Conservation (phyloP, 2,888 invertebrate species). For the Aquatica leii region DNA sequence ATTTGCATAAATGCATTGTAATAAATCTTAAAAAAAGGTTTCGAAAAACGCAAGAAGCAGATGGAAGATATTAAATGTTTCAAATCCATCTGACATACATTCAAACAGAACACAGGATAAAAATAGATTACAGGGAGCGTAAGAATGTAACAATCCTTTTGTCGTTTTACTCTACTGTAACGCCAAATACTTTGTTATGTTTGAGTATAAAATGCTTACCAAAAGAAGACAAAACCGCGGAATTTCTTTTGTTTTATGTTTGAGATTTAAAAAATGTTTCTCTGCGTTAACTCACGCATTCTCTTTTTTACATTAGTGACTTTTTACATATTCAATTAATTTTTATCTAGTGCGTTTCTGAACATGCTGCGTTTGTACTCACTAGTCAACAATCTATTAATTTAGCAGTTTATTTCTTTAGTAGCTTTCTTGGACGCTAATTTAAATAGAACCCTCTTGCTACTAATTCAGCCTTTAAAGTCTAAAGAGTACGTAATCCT, state of each 20-base stretch:
- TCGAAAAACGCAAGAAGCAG: slow-evolving; percentile 26
- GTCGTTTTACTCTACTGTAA: slow-evolving; percentile 25
- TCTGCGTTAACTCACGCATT: too few species aligned
- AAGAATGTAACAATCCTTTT: slow-evolving; percentile 41
- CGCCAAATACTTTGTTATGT: slow-evolving; percentile 28
- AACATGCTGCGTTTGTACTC: slow-evolving; percentile 39
- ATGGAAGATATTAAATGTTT: slow-evolving; percentile 41
- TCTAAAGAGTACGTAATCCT: slow-evolving; percentile 50
- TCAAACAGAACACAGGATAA: slow-evolving; percentile 39
- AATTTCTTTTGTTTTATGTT: slow-evolving; percentile 2
- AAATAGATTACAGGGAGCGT: slow-evolving; percentile 37
- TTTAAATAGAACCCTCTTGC: slow-evolving; percentile 51
- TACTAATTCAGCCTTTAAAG: slow-evolving; percentile 42
- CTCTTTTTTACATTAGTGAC: too few species aligned
- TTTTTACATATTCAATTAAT: slow-evolving; percentile 26
- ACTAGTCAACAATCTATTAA: slow-evolving; percentile 52
- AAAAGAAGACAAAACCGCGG: slow-evolving; percentile 8
- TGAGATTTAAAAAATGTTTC: too few species aligned
- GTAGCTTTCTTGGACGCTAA: slow-evolving; percentile 54
- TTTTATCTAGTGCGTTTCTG: slow-evolving; percentile 38
- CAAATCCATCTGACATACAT: slow-evolving; percentile 33
- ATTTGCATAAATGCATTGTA: too few species aligned
- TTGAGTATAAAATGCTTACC: slow-evolving; percentile 20
- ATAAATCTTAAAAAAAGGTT: slow-evolving; percentile 21
- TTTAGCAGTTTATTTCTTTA: slow-evolving; percentile 54